These are phyloP conservation scores for Eupithecia insigniata DNA, from an alignment of 2,888 invertebrate genomes.

Conservation along the genomic window DNA sequence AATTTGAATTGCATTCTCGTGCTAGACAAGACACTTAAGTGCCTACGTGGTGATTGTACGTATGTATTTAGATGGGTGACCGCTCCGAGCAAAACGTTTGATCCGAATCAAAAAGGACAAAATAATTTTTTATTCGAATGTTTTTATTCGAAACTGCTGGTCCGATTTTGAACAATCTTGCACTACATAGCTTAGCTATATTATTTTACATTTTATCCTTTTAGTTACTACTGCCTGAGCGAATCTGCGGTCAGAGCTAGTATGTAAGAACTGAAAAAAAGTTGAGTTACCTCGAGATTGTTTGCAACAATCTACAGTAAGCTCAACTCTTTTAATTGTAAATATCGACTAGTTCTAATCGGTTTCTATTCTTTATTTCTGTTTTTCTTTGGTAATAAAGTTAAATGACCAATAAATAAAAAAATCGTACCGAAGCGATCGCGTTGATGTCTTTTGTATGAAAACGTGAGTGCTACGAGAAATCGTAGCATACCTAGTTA, in stretches of 20 bases:
- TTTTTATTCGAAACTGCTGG: not conserved
- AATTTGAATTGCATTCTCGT: constrained; percentile 41
- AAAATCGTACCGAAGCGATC: constrained; percentile 15
- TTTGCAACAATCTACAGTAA: too few relatives aligned
- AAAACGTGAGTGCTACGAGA: constrained; percentile 3
- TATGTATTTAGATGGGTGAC: not conserved
- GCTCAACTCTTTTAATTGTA: too few relatives aligned
- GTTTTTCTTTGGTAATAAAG: too few relatives aligned
- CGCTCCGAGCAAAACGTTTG: not conserved
- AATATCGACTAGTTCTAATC: too few relatives aligned
- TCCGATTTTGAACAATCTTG: not conserved
- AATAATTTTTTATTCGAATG: not conserved
- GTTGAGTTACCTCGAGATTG: too few relatives aligned
- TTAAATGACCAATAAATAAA: too few relatives aligned
- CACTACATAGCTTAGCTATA: not conserved
- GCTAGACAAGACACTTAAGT: constrained; percentile 4
- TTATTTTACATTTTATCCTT: not conserved
- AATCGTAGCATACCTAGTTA: not conserved
- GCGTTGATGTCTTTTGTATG: constrained; percentile 41
- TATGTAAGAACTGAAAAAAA: too few relatives aligned
- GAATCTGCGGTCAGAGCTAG: not conserved
- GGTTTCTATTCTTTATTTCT: too few relatives aligned
- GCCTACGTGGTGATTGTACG: not conserved
- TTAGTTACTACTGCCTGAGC: not conserved
- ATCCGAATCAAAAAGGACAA: too few relatives aligned